Conservation (phyloP, 2,888 invertebrate species). For the Acrocyrtus sp. region DNA sequence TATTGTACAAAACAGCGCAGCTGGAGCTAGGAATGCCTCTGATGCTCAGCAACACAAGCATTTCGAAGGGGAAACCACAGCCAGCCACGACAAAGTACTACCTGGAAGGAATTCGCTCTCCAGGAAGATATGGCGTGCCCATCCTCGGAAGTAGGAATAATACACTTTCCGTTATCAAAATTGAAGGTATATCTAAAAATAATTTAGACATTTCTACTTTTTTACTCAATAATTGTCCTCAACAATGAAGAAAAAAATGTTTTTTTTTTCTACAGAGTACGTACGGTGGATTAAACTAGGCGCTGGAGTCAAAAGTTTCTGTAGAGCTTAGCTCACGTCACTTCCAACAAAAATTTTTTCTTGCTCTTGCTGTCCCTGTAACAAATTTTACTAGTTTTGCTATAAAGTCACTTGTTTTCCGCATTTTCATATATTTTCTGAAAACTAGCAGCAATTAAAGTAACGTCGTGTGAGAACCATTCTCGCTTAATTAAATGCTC, state of each 20-base stretch:
- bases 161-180: background rate
- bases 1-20: too few relatives aligned
- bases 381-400: too few relatives aligned
- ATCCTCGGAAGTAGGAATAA: slow-evolving; percentile 5
- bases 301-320: too few relatives aligned
- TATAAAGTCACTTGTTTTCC: too few relatives aligned
- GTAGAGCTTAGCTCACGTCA: too few relatives aligned
- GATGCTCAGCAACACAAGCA: slow-evolving; percentile 21
- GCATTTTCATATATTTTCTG: too few relatives aligned
- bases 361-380: too few relatives aligned
- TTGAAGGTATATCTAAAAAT: slow-evolving; percentile 10
- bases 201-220: background rate
- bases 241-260: background rate
- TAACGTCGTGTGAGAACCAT: too few relatives aligned
- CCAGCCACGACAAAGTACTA: slow-evolving; percentile 10
- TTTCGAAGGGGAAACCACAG: slow-evolving; percentile 23
- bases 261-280: slow-evolving; percentile 25
- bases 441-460: too few relatives aligned
- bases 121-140: slow-evolving; percentile 24
- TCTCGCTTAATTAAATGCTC: too few relatives aligned
- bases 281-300: slow-evolving; percentile 36
- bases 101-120: slow-evolving; percentile 26
- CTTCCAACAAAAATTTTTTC: too few relatives aligned
- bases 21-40: slow-evolving; percentile 42
- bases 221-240: background rate